A percentile compares a stretch with the other conserved stretches of the same genome.
These are phyloP conservation scores for Rachycentron canadum DNA, from an alignment of 2,797 vertebrate genomes.

Conservation along the genomic window DNA sequence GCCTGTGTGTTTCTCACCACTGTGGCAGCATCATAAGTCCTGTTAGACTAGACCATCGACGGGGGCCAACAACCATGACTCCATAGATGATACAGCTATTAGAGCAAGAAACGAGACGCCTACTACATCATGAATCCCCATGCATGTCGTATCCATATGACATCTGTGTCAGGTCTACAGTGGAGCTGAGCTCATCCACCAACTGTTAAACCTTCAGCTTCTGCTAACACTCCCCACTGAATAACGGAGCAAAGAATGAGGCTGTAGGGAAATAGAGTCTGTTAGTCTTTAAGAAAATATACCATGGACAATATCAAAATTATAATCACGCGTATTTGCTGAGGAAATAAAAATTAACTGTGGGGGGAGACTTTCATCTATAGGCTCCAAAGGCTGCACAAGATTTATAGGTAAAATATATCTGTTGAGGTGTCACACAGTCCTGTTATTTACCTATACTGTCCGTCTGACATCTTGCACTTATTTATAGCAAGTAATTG, in stretches of 20 bases:
- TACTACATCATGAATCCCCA: slow-evolving; percentile 14
- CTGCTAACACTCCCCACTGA: slow-evolving; percentile 2
- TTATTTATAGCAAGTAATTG: slow-evolving; percentile 3
- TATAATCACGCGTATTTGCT: not conserved
- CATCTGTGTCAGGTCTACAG: slow-evolving; percentile 29
- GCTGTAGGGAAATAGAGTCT: not conserved
- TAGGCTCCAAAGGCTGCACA: not conserved
- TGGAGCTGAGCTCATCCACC: slow-evolving; percentile 24
- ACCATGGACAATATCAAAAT: not conserved
- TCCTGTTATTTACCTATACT: slow-evolving; percentile 2
- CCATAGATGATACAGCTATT: slow-evolving; percentile 54
- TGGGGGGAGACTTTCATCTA: not conserved
- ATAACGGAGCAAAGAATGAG: slow-evolving; percentile 2
- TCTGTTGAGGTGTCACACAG: not conserved
- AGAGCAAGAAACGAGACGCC: slow-evolving; percentile 53
- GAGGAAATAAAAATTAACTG: not conserved
- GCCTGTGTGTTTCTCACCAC: slow-evolving; percentile 8
- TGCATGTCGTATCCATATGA: slow-evolving; percentile 5
- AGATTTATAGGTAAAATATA: not conserved
- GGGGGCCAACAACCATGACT: slow-evolving; percentile 45
- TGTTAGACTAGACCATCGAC: slow-evolving; percentile 52
- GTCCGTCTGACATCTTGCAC: slow-evolving; percentile 3
- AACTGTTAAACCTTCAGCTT: slow-evolving; percentile 43
- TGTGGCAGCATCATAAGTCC: slow-evolving; percentile 54
- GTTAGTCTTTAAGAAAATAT: not conserved